A percentile compares a stretch with the other conserved stretches of the same genome.
phyloP scores from a whole-genome alignment of 2,797 vertebrate species.

The Oryzias sinensis region DNA sequence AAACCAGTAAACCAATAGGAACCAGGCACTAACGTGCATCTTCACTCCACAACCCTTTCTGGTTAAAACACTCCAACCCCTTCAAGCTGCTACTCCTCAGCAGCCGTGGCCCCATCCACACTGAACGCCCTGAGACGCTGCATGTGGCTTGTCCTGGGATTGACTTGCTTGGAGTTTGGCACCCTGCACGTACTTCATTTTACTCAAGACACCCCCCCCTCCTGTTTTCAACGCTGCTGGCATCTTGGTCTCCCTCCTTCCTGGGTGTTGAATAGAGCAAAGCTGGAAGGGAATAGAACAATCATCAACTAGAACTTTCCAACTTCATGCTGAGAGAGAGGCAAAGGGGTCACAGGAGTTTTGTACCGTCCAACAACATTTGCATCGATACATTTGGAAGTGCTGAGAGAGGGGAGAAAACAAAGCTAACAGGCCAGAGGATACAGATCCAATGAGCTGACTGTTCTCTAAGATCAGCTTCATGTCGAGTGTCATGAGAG shows the following conservation, averaged over 20 bases:
- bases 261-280: slow-evolving; percentile 50
- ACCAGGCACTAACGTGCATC: slow-evolving; percentile 71
- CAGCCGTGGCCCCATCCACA: slow-evolving; percentile 29
- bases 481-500: too few species aligned
- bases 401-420: slow-evolving; percentile 52
- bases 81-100: slow-evolving; percentile 22
- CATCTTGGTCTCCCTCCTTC: slow-evolving; percentile 58
- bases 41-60: slow-evolving; percentile 37
- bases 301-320: slow-evolving; percentile 83
- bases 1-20: slow-evolving; percentile 66
- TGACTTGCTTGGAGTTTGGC: slow-evolving; percentile 72
- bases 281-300: slow-evolving; percentile 63
- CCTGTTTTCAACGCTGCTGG: slow-evolving; percentile 55
- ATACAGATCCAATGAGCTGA: slow-evolving; percentile 48
- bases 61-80: slow-evolving; percentile 14
- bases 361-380: slow-evolving; percentile 81
- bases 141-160: slow-evolving; percentile 46
- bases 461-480: slow-evolving; percentile 39
- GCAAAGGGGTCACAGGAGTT: slow-evolving; percentile 72
- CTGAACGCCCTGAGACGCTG: slow-evolving; percentile 12
- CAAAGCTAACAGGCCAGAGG: slow-evolving; percentile 52
- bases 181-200: slow-evolving; percentile 69
- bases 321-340: slow-evolving; percentile 84
- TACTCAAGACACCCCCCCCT: slow-evolving; percentile 61
- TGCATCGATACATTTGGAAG: slow-evolving; percentile 79